Evolutionary conservation across 2,113 vertebrate genomes (phyloP).

Genomic region (Heptranchias perlo): DNA sequence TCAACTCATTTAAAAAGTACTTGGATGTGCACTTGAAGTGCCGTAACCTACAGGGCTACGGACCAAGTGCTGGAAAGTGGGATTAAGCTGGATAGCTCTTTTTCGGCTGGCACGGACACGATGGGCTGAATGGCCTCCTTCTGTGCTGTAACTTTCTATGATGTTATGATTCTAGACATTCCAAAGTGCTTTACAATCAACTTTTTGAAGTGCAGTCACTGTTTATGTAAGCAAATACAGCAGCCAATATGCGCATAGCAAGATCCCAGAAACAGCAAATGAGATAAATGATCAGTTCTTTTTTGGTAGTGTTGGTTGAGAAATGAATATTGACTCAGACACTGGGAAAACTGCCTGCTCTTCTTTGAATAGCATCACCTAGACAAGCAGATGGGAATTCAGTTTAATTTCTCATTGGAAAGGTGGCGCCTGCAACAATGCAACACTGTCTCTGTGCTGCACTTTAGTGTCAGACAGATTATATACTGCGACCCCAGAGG

Average conservation of each 20-base stretch:
- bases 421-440: not conserved
- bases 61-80: too few species aligned
- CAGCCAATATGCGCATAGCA: not conserved
- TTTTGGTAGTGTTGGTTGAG: not conserved
- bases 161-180: too few species aligned
- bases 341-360: not conserved
- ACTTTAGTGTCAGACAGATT: not conserved
- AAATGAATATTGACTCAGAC: not conserved
- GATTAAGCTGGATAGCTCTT: too few species aligned
- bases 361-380: not conserved
- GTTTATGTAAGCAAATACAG: not conserved
- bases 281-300: not conserved
- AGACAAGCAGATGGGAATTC: too few species aligned
- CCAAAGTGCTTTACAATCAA: not conserved
- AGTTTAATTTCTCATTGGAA: too few species aligned
- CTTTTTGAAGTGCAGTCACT: not conserved
- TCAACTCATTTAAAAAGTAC: too few species aligned
- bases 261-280: not conserved
- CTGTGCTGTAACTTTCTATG: too few species aligned
- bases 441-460: not conserved
- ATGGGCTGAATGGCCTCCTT: too few species aligned
- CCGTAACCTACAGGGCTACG: too few species aligned
- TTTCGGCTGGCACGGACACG: too few species aligned
- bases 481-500: not conserved
- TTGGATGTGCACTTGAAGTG: too few species aligned